Percentiles rank a stretch among this genome's conserved stretches.
Evolutionary conservation across 92 coral and sea anemone genomes (phyloP).

Genomic region (Palythoa grandiflora): DNA sequence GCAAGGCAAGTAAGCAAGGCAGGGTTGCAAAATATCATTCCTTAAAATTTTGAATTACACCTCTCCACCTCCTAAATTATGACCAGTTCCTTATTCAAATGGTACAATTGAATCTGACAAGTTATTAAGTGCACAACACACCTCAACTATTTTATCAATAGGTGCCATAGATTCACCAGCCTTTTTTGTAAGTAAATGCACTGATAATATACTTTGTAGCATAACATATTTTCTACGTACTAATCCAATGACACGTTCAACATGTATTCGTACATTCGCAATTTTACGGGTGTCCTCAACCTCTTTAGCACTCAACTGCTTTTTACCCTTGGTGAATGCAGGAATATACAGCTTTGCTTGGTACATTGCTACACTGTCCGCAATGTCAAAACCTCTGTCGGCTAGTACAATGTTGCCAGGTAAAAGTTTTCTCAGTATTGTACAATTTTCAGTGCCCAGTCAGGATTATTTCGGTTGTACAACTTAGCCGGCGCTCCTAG

Average conservation of each 20-base stretch:
- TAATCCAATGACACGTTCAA: too few relatives aligned
- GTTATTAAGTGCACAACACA: conserved; percentile 60
- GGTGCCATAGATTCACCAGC: conserved; percentile 54
- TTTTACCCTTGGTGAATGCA: background rate
- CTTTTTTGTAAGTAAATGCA: conserved; percentile 34
- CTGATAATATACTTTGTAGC: conserved; percentile 37
- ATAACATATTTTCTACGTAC: conserved; percentile 39
- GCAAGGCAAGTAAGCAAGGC: too few relatives aligned
- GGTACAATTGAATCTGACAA: conserved; percentile 42
- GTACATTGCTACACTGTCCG: background rate
- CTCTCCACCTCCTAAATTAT: too few relatives aligned
- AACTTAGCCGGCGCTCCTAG: too few relatives aligned
- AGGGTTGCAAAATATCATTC: too few relatives aligned
- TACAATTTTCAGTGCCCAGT: background rate
- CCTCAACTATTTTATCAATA: conserved; percentile 54
- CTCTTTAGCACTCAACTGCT: background rate
- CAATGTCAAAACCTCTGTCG: background rate
- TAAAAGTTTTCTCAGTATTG: too few relatives aligned
- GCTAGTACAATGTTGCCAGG: background rate
- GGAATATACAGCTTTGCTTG: background rate
- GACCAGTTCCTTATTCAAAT: too few relatives aligned
- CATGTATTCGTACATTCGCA: background rate
- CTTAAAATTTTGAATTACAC: too few relatives aligned
- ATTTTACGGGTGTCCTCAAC: background rate
- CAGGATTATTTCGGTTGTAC: conserved; percentile 1